Evolutionary conservation across 2,113 vertebrate species (phyloP).

Genomic region (human (Homo sapiens)): GRCh38 chr21:43178501-43179000

Average conservation of each 20-base stretch:
- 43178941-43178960: not conserved
- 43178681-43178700: not conserved
- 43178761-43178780: fast-evolving
- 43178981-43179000: not conserved
- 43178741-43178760: fast-evolving
- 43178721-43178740: no score
- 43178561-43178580: not conserved
- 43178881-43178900: no score
- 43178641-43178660: not conserved
- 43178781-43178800: fast-evolving
- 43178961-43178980: not conserved
- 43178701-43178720: fast-evolving
- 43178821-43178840: fast-evolving
- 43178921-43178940: fast-evolving
- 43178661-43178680: not conserved
- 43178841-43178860: fast-evolving
- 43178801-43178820: fast-evolving
- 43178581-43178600: not conserved
- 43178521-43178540: not conserved
- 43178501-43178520: not conserved
- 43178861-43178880: fast-evolving
- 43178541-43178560: fast-evolving
- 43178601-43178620: fast-evolving
- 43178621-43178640: fast-evolving
- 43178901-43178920: not conserved